These are phyloP conservation scores for Tinea pellionella DNA, from an alignment of 2,888 invertebrate genomes.

Conservation along the genomic window DNA sequence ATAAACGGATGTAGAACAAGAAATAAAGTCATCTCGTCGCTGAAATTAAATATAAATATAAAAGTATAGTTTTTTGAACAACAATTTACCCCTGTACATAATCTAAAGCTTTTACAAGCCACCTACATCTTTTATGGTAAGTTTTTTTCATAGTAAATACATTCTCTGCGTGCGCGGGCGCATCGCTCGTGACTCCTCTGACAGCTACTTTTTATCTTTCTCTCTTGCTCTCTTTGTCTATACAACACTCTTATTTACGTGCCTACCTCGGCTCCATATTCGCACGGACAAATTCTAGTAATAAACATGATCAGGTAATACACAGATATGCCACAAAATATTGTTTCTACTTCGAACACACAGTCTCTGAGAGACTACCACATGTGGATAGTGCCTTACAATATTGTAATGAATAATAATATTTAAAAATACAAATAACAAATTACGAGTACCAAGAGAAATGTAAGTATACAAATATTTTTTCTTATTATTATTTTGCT, in stretches of 20 bases:
- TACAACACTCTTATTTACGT: constrained; percentile 49
- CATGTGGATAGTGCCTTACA: too few species aligned
- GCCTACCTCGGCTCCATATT: constrained; percentile 33
- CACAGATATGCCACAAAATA: background rate
- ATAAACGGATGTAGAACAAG: too few species aligned
- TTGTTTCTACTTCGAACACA: too few species aligned
- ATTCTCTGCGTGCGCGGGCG: constrained; percentile 16
- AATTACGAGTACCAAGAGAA: too few species aligned
- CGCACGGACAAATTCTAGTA: constrained; percentile 24
- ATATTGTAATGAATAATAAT: too few species aligned
- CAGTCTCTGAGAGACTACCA: too few species aligned
- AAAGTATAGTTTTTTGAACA: background rate
- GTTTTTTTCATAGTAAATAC: constrained; percentile 8
- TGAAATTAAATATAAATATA: background rate
- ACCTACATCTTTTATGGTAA: constrained; percentile 1
- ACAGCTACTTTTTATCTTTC: constrained; percentile 62
- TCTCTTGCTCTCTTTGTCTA: constrained; percentile 51
- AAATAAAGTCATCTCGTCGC: too few species aligned
- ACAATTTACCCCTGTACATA: background rate
- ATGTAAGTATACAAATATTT: too few species aligned
- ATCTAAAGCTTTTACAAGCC: constrained; percentile 3
- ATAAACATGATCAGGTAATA: background rate
- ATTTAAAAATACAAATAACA: too few species aligned
- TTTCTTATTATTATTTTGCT: too few species aligned
- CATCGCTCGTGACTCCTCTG: constrained; percentile 53